Percentiles rank a stretch among this genome's conserved stretches.
phyloP scores from a whole-genome alignment of 2,797 vertebrate species.

The Arnoldichthys spilopterus region DNA sequence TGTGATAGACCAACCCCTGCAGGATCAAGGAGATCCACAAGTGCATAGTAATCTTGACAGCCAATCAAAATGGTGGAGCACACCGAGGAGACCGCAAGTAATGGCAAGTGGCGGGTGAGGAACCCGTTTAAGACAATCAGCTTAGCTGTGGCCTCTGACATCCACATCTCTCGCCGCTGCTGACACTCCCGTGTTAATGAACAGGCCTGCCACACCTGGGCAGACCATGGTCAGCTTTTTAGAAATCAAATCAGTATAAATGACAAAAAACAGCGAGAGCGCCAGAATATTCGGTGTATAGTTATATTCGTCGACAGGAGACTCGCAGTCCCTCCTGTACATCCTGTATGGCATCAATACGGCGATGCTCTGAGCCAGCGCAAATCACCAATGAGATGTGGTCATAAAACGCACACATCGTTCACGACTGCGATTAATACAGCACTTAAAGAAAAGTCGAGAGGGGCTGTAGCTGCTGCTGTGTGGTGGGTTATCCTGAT shows the following conservation, averaged over 20 bases:
- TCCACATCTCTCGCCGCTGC: not conserved
- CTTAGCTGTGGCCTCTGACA: slow-evolving; percentile 2
- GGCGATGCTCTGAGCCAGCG: slow-evolving; percentile 21
- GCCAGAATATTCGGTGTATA: not conserved
- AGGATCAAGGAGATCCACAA: not conserved
- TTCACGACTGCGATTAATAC: too few species aligned
- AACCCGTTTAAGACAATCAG: not conserved
- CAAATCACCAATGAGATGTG: not conserved
- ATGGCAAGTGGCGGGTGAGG: slow-evolving; percentile 3
- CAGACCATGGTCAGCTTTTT: not conserved
- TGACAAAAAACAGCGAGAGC: not conserved
- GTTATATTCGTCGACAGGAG: not conserved
- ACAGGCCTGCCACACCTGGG: not conserved
- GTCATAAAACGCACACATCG: not conserved
- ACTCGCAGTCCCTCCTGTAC: slow-evolving; percentile 3
- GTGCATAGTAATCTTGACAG: not conserved
- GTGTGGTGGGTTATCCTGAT: not conserved
- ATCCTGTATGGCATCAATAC: slow-evolving; percentile 27
- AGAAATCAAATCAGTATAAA: not conserved
- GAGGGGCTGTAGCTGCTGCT: not conserved
- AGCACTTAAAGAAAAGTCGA: not conserved
- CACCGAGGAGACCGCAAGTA: not conserved
- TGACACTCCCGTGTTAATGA: not conserved
- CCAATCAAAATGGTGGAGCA: slow-evolving; percentile 27
- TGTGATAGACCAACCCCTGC: too few species aligned